A percentile compares a stretch with the other conserved stretches of the same genome.
phyloP scores from a whole-genome alignment of 2,113 vertebrate genomes.

The Hippocampus guttulatus region DNA sequence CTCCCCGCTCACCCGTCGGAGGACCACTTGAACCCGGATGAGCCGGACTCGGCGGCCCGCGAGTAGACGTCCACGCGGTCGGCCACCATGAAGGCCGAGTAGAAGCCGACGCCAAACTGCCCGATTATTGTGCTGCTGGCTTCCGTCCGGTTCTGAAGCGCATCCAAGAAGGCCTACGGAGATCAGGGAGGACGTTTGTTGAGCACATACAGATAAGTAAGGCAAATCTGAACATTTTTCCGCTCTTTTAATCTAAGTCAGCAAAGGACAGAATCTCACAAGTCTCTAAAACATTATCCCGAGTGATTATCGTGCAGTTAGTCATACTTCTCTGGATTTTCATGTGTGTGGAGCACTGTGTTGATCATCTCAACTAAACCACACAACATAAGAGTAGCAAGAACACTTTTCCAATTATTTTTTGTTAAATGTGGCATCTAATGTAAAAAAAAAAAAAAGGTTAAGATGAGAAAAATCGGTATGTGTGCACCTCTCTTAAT shows the following conservation, averaged over 20 bases:
- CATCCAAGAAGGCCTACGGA: constrained; percentile 85
- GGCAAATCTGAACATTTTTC: not conserved
- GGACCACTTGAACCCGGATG: constrained; percentile 84
- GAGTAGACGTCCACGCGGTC: constrained; percentile 89
- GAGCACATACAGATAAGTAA: not conserved
- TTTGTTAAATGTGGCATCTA: no score
- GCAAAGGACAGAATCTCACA: no score
- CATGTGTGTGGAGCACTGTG: no score
- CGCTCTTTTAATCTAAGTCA: not conserved
- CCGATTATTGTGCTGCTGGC: constrained; percentile 90
- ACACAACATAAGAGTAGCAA: no score
- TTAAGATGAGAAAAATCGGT: no score
- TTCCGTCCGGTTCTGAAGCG: constrained; percentile 84
- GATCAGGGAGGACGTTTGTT: not conserved
- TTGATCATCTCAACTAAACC: no score
- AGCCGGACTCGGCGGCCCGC: constrained; percentile 65
- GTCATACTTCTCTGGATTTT: no score
- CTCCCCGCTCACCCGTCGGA: constrained; percentile 87
- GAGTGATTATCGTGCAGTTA: no score
- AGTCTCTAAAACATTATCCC: no score
- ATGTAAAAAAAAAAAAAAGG: not conserved
- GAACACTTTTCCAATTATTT: no score
- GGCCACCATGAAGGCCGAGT: constrained; percentile 96
- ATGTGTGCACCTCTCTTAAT: not conserved
- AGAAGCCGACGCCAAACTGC: constrained; percentile 97